Conservation (phyloP, 2,113 vertebrate genomes). For the Narcine bancroftii region DNA sequence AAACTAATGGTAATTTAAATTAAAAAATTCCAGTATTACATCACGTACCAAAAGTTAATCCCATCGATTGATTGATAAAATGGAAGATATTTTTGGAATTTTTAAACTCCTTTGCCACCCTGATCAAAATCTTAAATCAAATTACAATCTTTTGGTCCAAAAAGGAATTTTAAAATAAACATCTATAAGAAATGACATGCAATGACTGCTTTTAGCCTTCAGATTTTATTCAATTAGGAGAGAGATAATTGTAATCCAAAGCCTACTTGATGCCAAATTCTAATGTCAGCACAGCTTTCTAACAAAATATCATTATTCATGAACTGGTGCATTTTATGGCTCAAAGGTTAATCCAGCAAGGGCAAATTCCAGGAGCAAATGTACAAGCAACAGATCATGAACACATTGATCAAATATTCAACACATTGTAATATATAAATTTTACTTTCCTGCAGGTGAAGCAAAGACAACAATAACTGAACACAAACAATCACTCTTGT, state of each 20-base stretch:
- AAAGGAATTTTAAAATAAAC: neutral
- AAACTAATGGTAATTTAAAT: neutral
- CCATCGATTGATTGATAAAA: neutral
- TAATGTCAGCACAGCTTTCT: neutral
- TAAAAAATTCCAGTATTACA: neutral
- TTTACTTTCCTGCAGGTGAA: neutral
- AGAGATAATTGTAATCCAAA: neutral
- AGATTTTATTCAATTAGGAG: neutral
- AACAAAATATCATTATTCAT: neutral
- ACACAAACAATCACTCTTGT: neutral
- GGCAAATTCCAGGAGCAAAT: neutral
- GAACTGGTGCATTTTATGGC: neutral
- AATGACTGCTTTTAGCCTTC: neutral
- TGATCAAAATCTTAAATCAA: neutral
- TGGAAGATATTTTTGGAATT: neutral
- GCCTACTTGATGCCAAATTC: neutral
- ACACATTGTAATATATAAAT: neutral
- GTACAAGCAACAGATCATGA: neutral
- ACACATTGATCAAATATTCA: neutral
- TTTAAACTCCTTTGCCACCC: neutral
- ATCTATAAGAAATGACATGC: neutral
- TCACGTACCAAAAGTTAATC: neutral
- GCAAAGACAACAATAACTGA: neutral
- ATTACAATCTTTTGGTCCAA: neutral
- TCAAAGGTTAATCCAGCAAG: neutral